Base-by-base conservation (phyloP, 2,888 invertebrate species). In the Coremacera marginata region DNA sequence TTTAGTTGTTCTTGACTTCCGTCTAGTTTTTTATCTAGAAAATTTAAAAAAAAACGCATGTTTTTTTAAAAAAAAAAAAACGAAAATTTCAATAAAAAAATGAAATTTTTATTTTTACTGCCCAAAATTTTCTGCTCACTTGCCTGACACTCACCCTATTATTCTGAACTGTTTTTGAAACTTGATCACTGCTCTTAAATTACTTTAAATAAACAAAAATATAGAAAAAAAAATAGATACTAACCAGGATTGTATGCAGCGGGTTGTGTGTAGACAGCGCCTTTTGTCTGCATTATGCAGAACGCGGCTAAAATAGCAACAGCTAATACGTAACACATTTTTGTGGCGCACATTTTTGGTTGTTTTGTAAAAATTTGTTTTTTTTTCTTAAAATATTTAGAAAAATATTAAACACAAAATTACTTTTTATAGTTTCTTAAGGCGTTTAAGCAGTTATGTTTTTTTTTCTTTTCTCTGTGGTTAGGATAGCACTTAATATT, bases 181-280 rank as follows among this genome's bases (percentile, higher is more conserved):
- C 16, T 37, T 4, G 55, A 55, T 37, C 70, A 19, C 5, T 72
- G 44, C 19, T 3, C 19, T 31, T 14, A 22, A 51, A 19, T 70
- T 27, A 27, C n/a, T 57, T 14, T 51, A 63, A 49, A 7, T 44
- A 75, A 25, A 34, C 71, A 51, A 31, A 78, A 77, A 2, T 51
- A 65, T 75, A 72, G 31, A 76, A 37, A 37, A 11, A 49, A 37
- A 31, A 14, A 67, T 55, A 37, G 76, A 79, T 87, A 88, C 87
- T 88, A 81, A 88, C 88, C 88, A 84, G 86, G 84, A 85, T 84
- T 84, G 37, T 83, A 80, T n/a, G 84, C 76, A 60, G 87, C 85
- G 22, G 84, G 87, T 79, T 88, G 87, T 27, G 84, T 84, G 78
- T 83, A 88, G 55, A 88, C 84, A 52, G 88, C 88, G 22, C 85